These are phyloP conservation scores for Eulemur rufifrons DNA, from an alignment of 2,113 vertebrate species.

Conservation along the genomic window DNA sequence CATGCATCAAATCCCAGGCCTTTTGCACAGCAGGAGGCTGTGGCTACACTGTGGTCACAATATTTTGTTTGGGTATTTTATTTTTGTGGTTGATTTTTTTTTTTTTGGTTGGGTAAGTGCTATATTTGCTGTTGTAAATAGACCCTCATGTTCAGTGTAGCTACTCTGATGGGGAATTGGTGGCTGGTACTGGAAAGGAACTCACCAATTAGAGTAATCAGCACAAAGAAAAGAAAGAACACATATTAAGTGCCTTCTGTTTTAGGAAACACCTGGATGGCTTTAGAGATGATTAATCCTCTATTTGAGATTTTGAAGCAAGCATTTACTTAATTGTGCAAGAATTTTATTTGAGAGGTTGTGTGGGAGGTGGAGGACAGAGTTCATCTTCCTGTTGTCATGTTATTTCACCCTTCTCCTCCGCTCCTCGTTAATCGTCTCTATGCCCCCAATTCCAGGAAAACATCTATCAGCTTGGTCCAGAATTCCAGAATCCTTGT, in stretches of 20 bases:
- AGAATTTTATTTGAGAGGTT: neutral
- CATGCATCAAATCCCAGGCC: neutral
- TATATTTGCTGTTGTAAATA: slow-evolving; percentile 15
- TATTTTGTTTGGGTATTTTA: neutral
- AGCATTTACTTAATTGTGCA: neutral
- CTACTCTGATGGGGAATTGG: neutral
- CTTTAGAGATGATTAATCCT: neutral
- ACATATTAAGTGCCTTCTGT: neutral
- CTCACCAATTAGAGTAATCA: neutral
- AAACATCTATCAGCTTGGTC: neutral
- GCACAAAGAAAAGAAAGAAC: neutral
- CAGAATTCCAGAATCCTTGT: neutral
- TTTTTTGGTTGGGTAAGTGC: neutral
- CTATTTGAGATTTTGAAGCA: neutral
- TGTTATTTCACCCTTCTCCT: neutral
- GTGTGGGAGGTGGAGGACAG: neutral
- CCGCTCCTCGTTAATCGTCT: fast-evolving
- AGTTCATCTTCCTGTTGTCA: neutral
- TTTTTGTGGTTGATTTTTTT: neutral
- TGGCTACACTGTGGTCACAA: neutral
- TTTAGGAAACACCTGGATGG: slow-evolving; percentile 21
- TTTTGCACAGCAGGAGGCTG: neutral
- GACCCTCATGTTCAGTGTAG: neutral
- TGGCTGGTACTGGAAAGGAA: neutral
- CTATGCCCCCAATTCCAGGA: neutral